Evolutionary conservation across 1,140 invertebrate genomes (phyloP).

Genomic region (Achatina immaculata): DNA sequence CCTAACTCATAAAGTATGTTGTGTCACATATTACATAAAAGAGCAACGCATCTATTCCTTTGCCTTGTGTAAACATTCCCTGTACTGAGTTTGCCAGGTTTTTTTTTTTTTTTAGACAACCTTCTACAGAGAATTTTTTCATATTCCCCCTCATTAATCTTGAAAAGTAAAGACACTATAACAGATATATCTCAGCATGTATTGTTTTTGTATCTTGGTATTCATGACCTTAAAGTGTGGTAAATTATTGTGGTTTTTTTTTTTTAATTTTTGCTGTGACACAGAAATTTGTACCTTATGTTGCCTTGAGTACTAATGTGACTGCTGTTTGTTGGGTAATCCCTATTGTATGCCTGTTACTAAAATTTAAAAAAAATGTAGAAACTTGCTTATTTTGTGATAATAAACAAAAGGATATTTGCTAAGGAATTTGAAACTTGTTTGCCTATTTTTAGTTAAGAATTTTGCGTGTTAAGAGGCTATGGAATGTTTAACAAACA

Average conservation of each 20-base stretch:
- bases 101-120: constrained; percentile 7
- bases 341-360: neutral
- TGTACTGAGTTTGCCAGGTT: constrained; percentile 11
- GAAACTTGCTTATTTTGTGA: neutral
- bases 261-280: neutral
- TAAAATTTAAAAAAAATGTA: too few species aligned
- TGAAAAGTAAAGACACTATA: neutral
- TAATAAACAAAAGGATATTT: too few species aligned
- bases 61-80: constrained; percentile 19
- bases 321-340: neutral
- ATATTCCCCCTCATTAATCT: neutral
- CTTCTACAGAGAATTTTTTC: neutral
- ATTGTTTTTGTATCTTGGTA: neutral
- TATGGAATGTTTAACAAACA: too few species aligned
- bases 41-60: constrained; percentile 25
- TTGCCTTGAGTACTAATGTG: neutral
- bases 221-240: neutral
- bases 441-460: too few species aligned
- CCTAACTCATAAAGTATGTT: neutral
- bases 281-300: neutral
- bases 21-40: neutral
- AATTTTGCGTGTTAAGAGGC: too few species aligned
- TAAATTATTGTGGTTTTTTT: too few species aligned
- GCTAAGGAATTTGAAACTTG: too few species aligned
- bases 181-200: neutral